phyloP scores from a whole-genome alignment of 2,113 vertebrate species.

The Corythaeola cristata region DNA sequence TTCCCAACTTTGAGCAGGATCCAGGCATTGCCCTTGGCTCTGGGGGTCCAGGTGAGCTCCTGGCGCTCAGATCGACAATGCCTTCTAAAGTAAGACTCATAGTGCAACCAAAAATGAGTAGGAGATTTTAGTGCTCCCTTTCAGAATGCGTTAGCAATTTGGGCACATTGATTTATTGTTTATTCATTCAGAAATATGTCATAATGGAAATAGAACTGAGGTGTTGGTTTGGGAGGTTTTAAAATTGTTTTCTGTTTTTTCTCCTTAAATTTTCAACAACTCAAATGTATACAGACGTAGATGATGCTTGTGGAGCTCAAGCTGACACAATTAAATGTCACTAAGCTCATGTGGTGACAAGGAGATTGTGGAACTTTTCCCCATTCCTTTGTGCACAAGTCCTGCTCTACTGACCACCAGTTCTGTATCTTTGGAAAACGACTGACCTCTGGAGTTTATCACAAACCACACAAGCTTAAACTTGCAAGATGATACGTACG shows the following conservation, averaged over 20 bases:
- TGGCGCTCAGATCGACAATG: neutral
- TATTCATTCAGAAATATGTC: neutral
- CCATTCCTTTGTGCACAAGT: neutral
- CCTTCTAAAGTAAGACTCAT: neutral
- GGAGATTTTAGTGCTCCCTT: neutral
- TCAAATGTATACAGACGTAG: neutral
- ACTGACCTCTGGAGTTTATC: neutral
- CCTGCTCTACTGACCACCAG: neutral
- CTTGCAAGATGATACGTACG: neutral
- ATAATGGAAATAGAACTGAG: neutral
- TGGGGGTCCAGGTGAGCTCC: neutral
- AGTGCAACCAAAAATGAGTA: neutral
- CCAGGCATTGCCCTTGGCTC: neutral
- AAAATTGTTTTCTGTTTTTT: neutral
- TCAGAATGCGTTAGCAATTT: neutral
- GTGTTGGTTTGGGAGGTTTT: neutral
- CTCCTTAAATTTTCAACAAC: neutral
- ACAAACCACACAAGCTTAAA: neutral
- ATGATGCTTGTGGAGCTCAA: neutral
- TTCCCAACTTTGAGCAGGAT: neutral
- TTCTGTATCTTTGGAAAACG: neutral
- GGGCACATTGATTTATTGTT: neutral
- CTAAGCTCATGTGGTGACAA: neutral
- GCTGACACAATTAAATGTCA: neutral
- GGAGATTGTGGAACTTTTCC: neutral